Base-by-base conservation (phyloP, 2,888 invertebrate genomes). In the Aproaerema taeniolella region DNA sequence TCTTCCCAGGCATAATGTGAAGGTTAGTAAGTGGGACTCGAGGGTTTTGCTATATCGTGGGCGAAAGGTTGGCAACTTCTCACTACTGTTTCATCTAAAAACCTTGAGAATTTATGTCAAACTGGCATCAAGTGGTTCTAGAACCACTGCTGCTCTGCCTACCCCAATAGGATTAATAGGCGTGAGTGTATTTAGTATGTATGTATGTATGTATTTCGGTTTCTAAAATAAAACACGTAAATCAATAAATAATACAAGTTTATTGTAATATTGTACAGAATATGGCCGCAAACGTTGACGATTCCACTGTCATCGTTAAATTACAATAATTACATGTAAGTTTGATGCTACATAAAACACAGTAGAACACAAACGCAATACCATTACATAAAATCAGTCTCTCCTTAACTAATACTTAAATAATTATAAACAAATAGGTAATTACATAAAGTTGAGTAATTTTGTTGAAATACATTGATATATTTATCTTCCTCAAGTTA, bases 221-320 rank as follows among this genome's bases (percentile, higher is more conserved):
- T 34, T n/a, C n/a, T n/a, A n/a, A 45, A 58, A 50, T 50, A 50
- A 67, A 63, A 65, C 43, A 25, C 10, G 1, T 6, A 2, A 10
- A 33, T 73, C 67, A 75, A 78, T 78, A 78, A 78, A 78, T 77
- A 76, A 61, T 75, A 70, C 62, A 71, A 64, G 75, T 78, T 65
- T 78, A 77, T 64, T 72, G 61, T 60, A 60, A 52, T 67, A 40
- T 25, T 56, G 63, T 67, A 69, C 70, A 67, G 53, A 58, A 52
- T 55, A 53, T 45, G 52, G 51, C 52, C 39, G 47, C 49, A n/a
- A n/a, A n/a, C n/a, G n/a, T n/a, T n/a, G n/a, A n/a, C n/a, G n/a
- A n/a, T n/a, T n/a, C n/a, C n/a, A n/a, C 20, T 20, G 20, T 7
- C 20, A 7, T 20, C 20, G 20, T 4, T 6, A 20, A 4, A 20